phyloP scores from a whole-genome alignment of 2,888 invertebrate genomes.

The Chymomyza caudatula region DNA sequence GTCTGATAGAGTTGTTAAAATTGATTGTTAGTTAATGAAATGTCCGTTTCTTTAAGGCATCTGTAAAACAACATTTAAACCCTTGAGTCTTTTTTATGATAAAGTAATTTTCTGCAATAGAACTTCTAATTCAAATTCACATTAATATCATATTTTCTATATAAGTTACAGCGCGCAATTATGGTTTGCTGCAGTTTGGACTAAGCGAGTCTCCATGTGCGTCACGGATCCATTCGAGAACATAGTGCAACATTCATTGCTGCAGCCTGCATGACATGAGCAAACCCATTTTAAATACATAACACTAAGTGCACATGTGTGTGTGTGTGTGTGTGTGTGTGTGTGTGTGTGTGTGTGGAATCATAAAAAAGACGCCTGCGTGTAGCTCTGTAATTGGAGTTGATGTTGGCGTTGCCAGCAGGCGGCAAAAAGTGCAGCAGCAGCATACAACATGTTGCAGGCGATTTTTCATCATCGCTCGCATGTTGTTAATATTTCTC shows the following conservation, averaged over 20 bases:
- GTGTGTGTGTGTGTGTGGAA: constrained; percentile 24
- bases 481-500: constrained; percentile 54
- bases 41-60: not conserved
- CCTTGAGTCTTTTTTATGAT: not conserved
- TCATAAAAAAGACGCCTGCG: constrained; percentile 71
- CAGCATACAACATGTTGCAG: constrained; percentile 72
- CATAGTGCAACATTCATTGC: not conserved
- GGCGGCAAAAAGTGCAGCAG: constrained; percentile 36
- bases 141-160: not conserved
- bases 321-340: not conserved
- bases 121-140: not conserved
- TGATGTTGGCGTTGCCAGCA: constrained; percentile 69
- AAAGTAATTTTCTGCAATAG: not conserved
- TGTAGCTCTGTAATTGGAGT: constrained; percentile 71
- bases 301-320: constrained; percentile 28
- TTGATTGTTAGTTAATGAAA: not conserved
- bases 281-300: constrained; percentile 46
- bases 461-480: constrained; percentile 75
- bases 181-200: not conserved
- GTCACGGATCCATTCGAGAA: not conserved
- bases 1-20: not conserved
- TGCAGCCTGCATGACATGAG: constrained; percentile 47
- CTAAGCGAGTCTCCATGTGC: not conserved
- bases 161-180: not conserved
- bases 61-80: not conserved